A percentile compares a stretch with the other conserved stretches of the same genome.
Evolutionary conservation across 2,888 invertebrate genomes (phyloP).

Genomic region (Malacosoma neustria): DNA sequence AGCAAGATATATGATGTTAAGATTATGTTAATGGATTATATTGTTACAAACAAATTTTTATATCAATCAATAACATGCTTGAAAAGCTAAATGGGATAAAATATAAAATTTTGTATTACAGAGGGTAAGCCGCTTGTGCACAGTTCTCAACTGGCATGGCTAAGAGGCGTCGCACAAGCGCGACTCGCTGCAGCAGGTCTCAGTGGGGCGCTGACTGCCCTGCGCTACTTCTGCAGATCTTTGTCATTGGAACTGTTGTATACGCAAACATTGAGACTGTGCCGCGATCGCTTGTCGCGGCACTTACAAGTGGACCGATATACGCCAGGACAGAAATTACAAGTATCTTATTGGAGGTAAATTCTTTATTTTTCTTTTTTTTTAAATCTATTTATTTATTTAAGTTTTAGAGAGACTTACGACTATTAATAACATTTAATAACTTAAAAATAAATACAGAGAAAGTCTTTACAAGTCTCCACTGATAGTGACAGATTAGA

Average conservation of each 20-base stretch:
- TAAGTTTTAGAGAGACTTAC: neutral
- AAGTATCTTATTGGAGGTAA: conserved; percentile 96
- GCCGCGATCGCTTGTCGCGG: conserved; percentile 90
- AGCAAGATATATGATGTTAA: neutral
- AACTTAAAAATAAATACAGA: too few species aligned
- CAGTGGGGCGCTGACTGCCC: conserved; percentile 76
- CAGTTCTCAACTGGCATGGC: conserved; percentile 92
- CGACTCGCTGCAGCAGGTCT: conserved; percentile 86
- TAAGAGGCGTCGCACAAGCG: conserved; percentile 95
- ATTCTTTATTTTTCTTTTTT: conserved; percentile 3
- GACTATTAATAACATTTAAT: too few species aligned
- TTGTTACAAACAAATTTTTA: too few species aligned
- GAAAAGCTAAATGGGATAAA: too few species aligned
- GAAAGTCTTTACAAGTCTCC: too few species aligned
- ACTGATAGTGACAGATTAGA: too few species aligned
- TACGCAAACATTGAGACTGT: conserved; percentile 90
- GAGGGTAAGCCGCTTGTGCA: conserved; percentile 98
- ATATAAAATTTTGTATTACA: too few species aligned
- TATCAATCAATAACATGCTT: too few species aligned
- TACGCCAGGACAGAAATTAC: conserved; percentile 88
- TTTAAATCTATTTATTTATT: neutral
- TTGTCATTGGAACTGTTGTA: conserved; percentile 93
- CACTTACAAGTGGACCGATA: conserved; percentile 95
- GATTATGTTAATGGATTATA: neutral
- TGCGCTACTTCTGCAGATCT: conserved; percentile 96